Base-by-base conservation (phyloP, 2,797 vertebrate species). In the Aulostomus chinensis region DNA sequence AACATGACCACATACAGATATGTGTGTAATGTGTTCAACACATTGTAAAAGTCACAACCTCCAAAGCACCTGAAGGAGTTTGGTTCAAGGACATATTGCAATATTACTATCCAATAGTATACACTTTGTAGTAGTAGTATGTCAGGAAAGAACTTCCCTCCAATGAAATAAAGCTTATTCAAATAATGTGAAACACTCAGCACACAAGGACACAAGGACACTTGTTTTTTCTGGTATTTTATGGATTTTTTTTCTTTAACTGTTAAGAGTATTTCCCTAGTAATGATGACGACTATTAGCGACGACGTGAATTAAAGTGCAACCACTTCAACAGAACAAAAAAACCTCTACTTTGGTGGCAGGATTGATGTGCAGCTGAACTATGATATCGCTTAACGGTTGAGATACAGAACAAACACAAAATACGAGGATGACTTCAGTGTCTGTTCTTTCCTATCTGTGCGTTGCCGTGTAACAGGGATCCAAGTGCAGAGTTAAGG, bases 181-280 rank as follows among this genome's bases (percentile, higher is more conserved):
- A 41, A 17, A 25, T 41, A 15, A 74, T 15, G 41, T 55, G 50
- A 73, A 8, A 63, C 45, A 55, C 54, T 40, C 13, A 32, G 54
- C 73, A 65, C 75, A 81, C 68, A 73, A 33, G 45, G 68, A 85
- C 74, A 86, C 83, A 89, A 91, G 86, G 88, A 88, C 88, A 91
- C 89, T 89, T 88, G 18, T 15, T 40, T 68, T 73, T 74, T 31
- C 18, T 70, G 32, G 41, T 40, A 51, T 75, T 45, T 50, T 61
- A 52, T 68, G 63, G 39, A 17, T 52, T 49, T 73, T 60, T 72
- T 25, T 68, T 59, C 12, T 24, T 66, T 38, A n/a, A 62, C 24
- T 32, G 16, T 43, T 58, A 41, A 50, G 37, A 54, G 48, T 57
- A 48, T 57, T 53, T 16, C 57, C 29, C n/a, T n/a, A n/a, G n/a